These are phyloP conservation scores for Thera obeliscata DNA, from an alignment of 2,888 invertebrate genomes.

Conservation along the genomic window DNA sequence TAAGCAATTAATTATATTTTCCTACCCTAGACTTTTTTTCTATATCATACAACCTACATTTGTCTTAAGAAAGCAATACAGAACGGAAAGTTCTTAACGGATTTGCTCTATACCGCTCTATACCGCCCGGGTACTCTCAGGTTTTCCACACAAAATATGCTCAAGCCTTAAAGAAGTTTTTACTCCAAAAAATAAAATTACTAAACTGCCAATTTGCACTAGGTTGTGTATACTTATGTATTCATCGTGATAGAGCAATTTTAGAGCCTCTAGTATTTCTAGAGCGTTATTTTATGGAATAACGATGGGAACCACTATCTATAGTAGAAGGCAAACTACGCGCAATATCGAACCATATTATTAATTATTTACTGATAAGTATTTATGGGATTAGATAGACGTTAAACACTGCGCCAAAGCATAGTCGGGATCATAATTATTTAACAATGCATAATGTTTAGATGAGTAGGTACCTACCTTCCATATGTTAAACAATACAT, in stretches of 20 bases:
- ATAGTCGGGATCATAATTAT: conserved; percentile 33
- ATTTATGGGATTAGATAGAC: conserved; percentile 31
- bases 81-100: neutral
- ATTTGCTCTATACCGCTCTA: neutral
- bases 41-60: too few relatives aligned
- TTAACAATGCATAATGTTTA: conserved; percentile 41
- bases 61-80: too few relatives aligned
- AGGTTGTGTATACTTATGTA: too few relatives aligned
- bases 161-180: too few relatives aligned
- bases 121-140: too few relatives aligned
- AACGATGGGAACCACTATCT: neutral
- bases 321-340: neutral
- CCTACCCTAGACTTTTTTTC: too few relatives aligned
- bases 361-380: conserved; percentile 7
- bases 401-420: conserved; percentile 33
- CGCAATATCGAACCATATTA: conserved; percentile 15
- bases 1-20: too few relatives aligned
- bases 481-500: conserved; percentile 38
- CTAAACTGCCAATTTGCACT: too few relatives aligned
- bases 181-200: too few relatives aligned
- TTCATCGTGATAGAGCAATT: neutral
- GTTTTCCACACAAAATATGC: too few relatives aligned
- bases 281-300: too few relatives aligned
- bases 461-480: conserved; percentile 29
- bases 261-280: neutral